Conservation (phyloP, 2,113 vertebrate genomes). For the Nesogale talazaci region DNA sequence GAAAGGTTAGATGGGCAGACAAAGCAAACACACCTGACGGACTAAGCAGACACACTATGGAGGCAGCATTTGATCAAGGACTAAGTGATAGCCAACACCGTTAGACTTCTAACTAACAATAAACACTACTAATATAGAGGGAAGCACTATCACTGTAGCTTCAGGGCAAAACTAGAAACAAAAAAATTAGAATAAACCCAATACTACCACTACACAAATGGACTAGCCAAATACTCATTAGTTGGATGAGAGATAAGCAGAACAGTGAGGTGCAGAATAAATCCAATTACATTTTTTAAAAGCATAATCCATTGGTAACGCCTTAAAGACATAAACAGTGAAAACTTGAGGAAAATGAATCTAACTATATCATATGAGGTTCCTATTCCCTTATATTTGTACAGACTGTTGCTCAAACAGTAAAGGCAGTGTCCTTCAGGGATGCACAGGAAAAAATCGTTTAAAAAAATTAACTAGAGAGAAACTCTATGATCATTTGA, state of each 20-base stretch:
- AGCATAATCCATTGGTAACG: background rate
- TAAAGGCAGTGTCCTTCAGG: background rate
- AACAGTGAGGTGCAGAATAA: background rate
- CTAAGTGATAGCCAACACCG: background rate
- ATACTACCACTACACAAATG: background rate
- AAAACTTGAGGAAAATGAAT: background rate
- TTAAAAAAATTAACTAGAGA: background rate
- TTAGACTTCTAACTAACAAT: too few relatives aligned
- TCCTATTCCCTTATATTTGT: background rate
- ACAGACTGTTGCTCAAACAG: background rate
- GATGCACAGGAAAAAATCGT: background rate
- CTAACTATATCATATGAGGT: accelerated
- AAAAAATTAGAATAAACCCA: background rate
- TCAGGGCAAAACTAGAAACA: background rate
- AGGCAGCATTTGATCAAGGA: background rate
- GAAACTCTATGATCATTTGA: background rate
- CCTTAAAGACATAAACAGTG: background rate
- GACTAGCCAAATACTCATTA: background rate
- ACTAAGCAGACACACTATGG: background rate
- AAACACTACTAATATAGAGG: background rate
- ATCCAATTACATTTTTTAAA: background rate
- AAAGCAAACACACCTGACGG: background rate
- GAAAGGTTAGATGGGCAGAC: conserved; percentile 22
- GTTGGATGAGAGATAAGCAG: background rate
- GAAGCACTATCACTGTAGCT: background rate